Evolutionary conservation across 2,888 invertebrate species (phyloP), one percentile per base, ranked within the genome.

Genomic region (Ochropacha duplaris): DNA sequence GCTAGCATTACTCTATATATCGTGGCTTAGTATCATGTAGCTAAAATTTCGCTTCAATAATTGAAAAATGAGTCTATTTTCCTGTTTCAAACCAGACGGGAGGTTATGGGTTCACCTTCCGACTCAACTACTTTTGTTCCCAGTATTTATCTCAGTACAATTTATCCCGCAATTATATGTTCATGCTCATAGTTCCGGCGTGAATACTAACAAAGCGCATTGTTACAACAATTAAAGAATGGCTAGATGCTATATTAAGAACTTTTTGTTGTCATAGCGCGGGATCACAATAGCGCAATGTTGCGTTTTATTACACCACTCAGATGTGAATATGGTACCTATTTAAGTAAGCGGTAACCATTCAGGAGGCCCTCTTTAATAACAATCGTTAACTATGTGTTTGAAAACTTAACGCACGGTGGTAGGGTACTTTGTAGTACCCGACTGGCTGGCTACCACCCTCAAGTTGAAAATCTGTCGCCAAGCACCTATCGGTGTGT

Each of bases 221-320:
- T 87, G 87, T 87, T 79, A 71, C 58, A 68, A 71, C 69, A 74
- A 74, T 79, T 74, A 75, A 74, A 79, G 81, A 87, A 85, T 82
- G 74, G 80, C 71, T 71, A 79, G 81, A 81, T 86, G 83, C 82
- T 81, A 74, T 83, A 84, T 83, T 83, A 77, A 76, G 72, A 69
- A 77, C 65, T 83, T 84, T 82, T 82, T 83, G 79, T 77, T 74
- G 71, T 68, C 68, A 62, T 63, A n/a, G 44, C 68, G 62, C 60
- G 62, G 59, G 62, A 60, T 60, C 59, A 82, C 79, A 83, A 84
- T 81, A 62, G 71, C 64, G 56, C 66, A 62, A 64, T 59, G 50
- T 34, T 16, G 31, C 36, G 58, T 66, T 66, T 71, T 65, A 71
- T 74, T 75, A 73, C 69, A 62, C 58, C 62, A 69, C 59, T 44